Base-by-base conservation (phyloP, 2,113 vertebrate species). In the Anseranas semipalmata region DNA sequence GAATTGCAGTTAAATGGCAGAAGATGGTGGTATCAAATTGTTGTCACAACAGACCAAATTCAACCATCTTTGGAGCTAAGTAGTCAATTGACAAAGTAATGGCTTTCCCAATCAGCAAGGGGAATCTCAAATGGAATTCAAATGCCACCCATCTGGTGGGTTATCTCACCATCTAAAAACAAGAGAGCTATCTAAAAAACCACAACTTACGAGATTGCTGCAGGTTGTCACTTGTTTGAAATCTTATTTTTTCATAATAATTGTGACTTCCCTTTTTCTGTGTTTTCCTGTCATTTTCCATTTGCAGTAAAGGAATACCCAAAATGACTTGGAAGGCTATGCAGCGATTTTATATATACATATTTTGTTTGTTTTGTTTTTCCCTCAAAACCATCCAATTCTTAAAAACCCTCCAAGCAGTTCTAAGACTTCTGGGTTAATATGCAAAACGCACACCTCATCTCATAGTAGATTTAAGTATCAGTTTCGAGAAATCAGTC, bases 401-500 rank as follows among this genome's bases (percentile, higher is more conserved):
- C 70, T 84, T 75, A 89, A 89, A 46, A 85, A 50, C 45, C 77
- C 87, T 90, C 71, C 41, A 48, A 53, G 63, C 71, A 87, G 35
- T 59, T 91, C 58, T 74, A 83, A 66, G 76, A 91, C 77, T 59
- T 55, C 68, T 17, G 32, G 20, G 18, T 67, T 92, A 67, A 71
- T 80, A 76, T n/a, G 53, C 43, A 74, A 78, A 87, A 37, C 0
- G 2, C 83, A 27, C 33, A 55, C 48, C 48, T 75, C 68, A 93
- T 95, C 85, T 94, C 52, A 24, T 37, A 55, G 35, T 78, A 75
- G 56, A 85, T 73, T 89, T 76, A 92, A 84, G 39, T 67, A 78
- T 70, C 18, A 12, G 15, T 89, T 94, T 89, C 62, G 45, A 76
- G 56, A 89, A 93, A 63, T 87, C 73, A 90, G 87, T 90, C 70